Base-by-base conservation (phyloP, 2,888 invertebrate species). In the Polymixis flavicincta region DNA sequence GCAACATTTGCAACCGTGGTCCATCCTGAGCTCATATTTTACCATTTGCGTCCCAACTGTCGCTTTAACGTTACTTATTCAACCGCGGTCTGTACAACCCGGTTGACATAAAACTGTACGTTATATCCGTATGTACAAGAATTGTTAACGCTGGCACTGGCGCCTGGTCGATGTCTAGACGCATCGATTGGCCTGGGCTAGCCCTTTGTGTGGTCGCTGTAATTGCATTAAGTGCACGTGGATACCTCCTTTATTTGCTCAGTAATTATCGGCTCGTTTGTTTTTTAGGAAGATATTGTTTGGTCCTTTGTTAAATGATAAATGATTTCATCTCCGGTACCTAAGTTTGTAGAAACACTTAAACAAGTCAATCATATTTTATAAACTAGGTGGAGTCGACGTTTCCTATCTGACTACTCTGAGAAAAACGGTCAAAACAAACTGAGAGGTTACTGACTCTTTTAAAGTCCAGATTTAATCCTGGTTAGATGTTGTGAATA, bases 181-280 rank as follows among this genome's bases (percentile, higher is more conserved):
- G 91, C 92, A 96, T 96, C 96, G 96, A 96, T 96, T 95, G 89
- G 85, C 85, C 87, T 89, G 84, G 85, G 90, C 90, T 90, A 89
- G 91, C 90, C 90, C 90, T 91, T 90, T 90, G 80, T 86, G 80
- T 86, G 80, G 84, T 82, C 81, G 78, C 59, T 85, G 87, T 92
- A 92, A 93, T 94, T 92, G 91, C 89, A 91, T 93, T 92, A 92
- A 81, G 78, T 80, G 74, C 87, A 80, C 77, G 52, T 78, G 78
- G 74, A 83, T 73, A 85, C 86, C 85, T 89, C 86, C 85, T 89
- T 52, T 90, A 88, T 89, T 89, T 89, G 81, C 87, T 88, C 84
- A 87, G 78, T 85, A 87, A 88, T 85, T 89, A 81, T 70, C 82
- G 80, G 69, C 73, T 74, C 75, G 32, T 78, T 72, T 45, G n/a